Evolutionary conservation across 2,797 vertebrate genomes (phyloP).

Genomic region (Sebastes cheni): DNA sequence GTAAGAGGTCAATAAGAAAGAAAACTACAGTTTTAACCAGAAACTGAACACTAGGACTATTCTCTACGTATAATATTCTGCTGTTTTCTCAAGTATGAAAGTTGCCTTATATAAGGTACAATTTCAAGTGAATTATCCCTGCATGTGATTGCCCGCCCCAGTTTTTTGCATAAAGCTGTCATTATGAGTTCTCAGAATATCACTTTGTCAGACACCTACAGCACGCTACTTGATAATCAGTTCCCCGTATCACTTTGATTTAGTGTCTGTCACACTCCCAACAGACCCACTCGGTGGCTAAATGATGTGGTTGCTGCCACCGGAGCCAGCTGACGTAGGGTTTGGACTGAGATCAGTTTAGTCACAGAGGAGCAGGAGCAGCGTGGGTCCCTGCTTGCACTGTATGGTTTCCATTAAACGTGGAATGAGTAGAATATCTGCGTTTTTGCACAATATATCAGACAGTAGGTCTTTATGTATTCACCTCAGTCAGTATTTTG

Average conservation of each 20-base stretch:
- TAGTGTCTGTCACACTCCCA: conserved; percentile 57
- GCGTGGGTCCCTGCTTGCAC: conserved; percentile 33
- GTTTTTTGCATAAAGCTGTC: conserved; percentile 32
- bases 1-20: not conserved
- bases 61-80: not conserved
- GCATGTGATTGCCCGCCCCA: conserved; percentile 18
- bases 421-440: conserved; percentile 33
- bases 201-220: conserved; percentile 42
- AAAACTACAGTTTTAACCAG: not conserved
- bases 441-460: not conserved
- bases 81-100: not conserved
- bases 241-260: conserved; percentile 61
- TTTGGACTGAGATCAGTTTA: conserved; percentile 57
- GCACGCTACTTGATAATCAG: conserved; percentile 56
- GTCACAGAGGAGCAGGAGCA: conserved; percentile 51
- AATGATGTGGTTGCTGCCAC: conserved; percentile 60
- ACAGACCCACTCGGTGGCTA: conserved; percentile 42
- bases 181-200: conserved; percentile 29
- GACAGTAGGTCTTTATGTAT: not conserved
- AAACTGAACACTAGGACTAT: not conserved
- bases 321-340: conserved; percentile 55
- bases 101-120: conserved; percentile 1
- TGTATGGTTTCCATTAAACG: conserved; percentile 47
- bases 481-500: not conserved
- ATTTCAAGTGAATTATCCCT: conserved; percentile 24